Conservation (phyloP, 2,797 vertebrate species). For the Dallia pectoralis region DNA sequence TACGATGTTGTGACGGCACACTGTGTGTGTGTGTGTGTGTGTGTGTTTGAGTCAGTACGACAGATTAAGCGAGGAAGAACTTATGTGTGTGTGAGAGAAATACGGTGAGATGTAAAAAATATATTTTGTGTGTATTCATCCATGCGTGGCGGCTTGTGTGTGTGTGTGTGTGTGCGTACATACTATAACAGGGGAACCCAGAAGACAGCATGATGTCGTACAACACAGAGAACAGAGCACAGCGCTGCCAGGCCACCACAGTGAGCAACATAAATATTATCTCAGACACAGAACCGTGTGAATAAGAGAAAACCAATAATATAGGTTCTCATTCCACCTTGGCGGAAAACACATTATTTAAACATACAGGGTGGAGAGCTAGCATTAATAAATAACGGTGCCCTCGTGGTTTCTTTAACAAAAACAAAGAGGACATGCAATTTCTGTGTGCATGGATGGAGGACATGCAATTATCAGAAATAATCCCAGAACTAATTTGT, state of each 20-base stretch:
- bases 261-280: conserved; percentile 25
- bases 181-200: not conserved
- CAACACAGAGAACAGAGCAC: conserved; percentile 17
- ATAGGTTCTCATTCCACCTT: not conserved
- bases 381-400: conserved; percentile 46
- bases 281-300: not conserved
- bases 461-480: conserved; percentile 40
- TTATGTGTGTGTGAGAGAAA: conserved; percentile 2
- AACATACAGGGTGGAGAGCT: conserved; percentile 14
- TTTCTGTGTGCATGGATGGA: conserved; percentile 12
- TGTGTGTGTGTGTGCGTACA: not conserved
- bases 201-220: not conserved
- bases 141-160: not conserved
- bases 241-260: not conserved
- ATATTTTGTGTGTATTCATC: no score
- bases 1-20: not conserved
- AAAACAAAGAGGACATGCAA: conserved; percentile 35
- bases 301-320: not conserved
- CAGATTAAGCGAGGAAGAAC: conserved; percentile 25
- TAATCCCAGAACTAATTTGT: not conserved
- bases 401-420: conserved; percentile 32
- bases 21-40: not conserved
- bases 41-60: conserved; percentile 22
- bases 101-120: conserved; percentile 1
- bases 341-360: conserved; percentile 51